Percentiles rank a stretch among this genome's conserved stretches.
phyloP scores from a whole-genome alignment of 2,888 invertebrate species.

The Papilio elwesi region DNA sequence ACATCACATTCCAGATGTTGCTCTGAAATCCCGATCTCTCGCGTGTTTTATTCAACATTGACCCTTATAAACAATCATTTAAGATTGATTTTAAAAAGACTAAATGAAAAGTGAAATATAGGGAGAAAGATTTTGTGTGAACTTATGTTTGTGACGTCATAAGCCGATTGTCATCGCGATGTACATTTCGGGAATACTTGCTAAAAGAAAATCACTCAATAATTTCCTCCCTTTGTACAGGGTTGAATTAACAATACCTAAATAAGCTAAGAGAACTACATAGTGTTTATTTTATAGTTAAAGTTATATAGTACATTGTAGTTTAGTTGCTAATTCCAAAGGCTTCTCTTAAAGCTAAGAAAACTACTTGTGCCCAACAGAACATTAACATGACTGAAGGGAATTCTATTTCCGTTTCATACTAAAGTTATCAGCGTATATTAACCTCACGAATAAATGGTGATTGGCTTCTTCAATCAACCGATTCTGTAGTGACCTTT shows the following conservation, averaged over 20 bases:
- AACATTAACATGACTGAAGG: too few species aligned
- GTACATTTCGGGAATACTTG: slow-evolving; percentile 48
- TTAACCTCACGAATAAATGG: too few species aligned
- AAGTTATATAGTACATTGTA: too few species aligned
- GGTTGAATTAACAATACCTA: not conserved
- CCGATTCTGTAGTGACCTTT: too few species aligned
- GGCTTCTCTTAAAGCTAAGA: too few species aligned
- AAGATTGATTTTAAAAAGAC: slow-evolving; percentile 2
- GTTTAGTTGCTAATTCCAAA: too few species aligned
- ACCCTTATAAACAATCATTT: slow-evolving; percentile 29
- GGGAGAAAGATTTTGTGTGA: slow-evolving; percentile 54
- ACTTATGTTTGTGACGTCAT: slow-evolving; percentile 66
- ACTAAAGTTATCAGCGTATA: too few species aligned
- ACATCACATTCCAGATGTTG: slow-evolving; percentile 68
- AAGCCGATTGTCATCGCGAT: slow-evolving; percentile 64
- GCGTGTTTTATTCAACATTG: slow-evolving; percentile 36
- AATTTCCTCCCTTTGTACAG: not conserved
- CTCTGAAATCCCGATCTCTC: slow-evolving; percentile 44
- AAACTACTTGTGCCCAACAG: too few species aligned
- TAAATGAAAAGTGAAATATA: slow-evolving; percentile 5
- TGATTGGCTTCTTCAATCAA: too few species aligned
- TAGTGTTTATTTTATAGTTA: too few species aligned
- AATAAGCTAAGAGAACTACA: too few species aligned
- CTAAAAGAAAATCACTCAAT: slow-evolving; percentile 29
- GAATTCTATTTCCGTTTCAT: too few species aligned